Conservation (phyloP, 2,797 vertebrate genomes). For the Myoxocephalus aenaeus region DNA sequence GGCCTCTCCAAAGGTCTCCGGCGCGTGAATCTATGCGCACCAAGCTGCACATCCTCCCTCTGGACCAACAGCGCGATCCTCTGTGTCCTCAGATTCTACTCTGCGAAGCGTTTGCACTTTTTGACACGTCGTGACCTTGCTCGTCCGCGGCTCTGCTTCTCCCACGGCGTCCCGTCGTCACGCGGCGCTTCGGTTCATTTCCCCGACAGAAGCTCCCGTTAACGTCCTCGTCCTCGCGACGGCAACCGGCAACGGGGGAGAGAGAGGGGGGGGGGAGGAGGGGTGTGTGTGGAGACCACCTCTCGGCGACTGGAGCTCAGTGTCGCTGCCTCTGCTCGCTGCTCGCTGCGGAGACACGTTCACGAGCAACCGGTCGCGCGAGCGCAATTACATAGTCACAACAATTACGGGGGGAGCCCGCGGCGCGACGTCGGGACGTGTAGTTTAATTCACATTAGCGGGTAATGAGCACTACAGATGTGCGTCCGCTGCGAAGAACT, state of each 20-base stretch:
- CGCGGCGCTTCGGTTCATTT: slow-evolving; percentile 51
- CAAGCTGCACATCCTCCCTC: slow-evolving; percentile 19
- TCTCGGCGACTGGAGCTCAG: slow-evolving; percentile 68
- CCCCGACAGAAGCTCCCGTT: slow-evolving; percentile 53
- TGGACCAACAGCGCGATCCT: slow-evolving; percentile 30
- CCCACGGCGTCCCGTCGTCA: slow-evolving; percentile 56
- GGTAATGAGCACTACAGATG: slow-evolving; percentile 64
- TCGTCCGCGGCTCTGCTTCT: slow-evolving; percentile 39
- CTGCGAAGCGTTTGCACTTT: slow-evolving; percentile 44
- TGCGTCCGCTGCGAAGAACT: slow-evolving; percentile 76
- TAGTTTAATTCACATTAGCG: slow-evolving; percentile 80
- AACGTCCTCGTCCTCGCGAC: slow-evolving; percentile 55
- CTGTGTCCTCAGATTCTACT: slow-evolving; percentile 29
- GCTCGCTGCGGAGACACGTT: slow-evolving; percentile 88
- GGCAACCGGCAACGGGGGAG: slow-evolving; percentile 3
- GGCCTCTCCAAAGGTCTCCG: slow-evolving; percentile 46
- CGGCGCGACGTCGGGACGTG: slow-evolving; percentile 83
- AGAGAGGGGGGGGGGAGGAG: no score
- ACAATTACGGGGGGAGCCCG: slow-evolving; percentile 60
- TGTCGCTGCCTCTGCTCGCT: slow-evolving; percentile 68
- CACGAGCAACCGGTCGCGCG: slow-evolving; percentile 89
- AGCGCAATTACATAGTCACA: slow-evolving; percentile 94
- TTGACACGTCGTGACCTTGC: slow-evolving; percentile 49
- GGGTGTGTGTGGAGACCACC: slow-evolving; percentile 56
- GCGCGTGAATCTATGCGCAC: slow-evolving; percentile 39